Evolutionary conservation across 2,113 vertebrate species (phyloP).

Genomic region (Agapornis roseicollis): DNA sequence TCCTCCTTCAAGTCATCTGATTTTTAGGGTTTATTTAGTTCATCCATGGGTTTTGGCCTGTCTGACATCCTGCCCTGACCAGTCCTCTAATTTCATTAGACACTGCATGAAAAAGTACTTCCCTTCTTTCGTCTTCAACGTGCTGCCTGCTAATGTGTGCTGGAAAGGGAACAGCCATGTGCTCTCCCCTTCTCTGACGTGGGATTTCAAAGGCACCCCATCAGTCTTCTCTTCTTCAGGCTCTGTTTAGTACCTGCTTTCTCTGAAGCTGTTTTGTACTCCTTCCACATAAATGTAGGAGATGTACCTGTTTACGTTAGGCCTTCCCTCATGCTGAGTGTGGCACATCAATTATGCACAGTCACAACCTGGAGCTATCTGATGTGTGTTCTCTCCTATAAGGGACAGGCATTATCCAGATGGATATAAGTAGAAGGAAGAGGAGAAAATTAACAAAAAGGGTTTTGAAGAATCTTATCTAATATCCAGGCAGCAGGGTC

Average conservation of each 20-base stretch:
- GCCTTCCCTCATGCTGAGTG: not conserved
- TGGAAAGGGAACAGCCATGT: not conserved
- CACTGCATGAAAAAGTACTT: not conserved
- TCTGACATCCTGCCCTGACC: not conserved
- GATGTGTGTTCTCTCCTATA: not conserved
- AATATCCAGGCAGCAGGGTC: not conserved
- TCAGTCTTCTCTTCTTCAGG: not conserved
- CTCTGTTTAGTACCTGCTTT: not conserved
- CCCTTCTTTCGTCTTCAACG: slow-evolving; percentile 2
- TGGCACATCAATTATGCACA: not conserved
- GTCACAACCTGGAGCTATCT: slow-evolving; percentile 9
- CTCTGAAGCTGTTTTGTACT: not conserved
- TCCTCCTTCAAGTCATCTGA: not conserved
- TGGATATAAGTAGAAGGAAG: not conserved
- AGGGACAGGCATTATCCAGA: not conserved
- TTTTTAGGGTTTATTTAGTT: not conserved
- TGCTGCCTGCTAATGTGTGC: not conserved
- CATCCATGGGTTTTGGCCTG: not conserved
- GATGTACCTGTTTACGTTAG: not conserved
- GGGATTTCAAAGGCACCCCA: not conserved
- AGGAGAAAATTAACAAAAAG: not conserved
- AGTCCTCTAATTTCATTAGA: slow-evolving; percentile 15
- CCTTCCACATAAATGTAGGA: not conserved
- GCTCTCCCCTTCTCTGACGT: not conserved
- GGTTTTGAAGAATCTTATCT: not conserved